Conservation (phyloP, 1,140 invertebrate genomes). For the Drosophila simulans region DNA sequence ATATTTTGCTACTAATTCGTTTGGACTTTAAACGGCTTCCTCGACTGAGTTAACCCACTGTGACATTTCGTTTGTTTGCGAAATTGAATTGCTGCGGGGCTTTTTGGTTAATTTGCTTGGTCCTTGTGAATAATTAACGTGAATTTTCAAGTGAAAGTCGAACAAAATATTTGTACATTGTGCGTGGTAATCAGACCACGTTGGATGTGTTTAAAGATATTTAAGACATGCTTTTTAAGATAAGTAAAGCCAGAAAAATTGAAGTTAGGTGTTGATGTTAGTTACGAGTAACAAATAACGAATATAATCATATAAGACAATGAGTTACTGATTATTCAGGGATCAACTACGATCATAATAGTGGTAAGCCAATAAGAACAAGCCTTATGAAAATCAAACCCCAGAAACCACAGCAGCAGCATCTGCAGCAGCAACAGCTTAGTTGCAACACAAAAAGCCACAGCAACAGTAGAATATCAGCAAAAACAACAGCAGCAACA, state of each 20-base stretch:
- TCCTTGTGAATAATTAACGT: background rate
- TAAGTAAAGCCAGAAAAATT: too few species aligned
- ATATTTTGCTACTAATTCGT: conserved; percentile 45
- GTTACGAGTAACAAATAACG: too few species aligned
- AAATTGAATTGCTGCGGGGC: conserved; percentile 3
- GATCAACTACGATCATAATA: background rate
- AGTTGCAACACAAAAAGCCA: conserved; percentile 8
- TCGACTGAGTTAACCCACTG: conserved; percentile 21
- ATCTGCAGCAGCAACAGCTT: conserved; percentile 16
- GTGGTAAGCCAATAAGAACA: background rate
- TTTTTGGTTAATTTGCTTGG: conserved; percentile 10
- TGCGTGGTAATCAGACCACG: background rate
- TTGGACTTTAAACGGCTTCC: conserved; percentile 26
- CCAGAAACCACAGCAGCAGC: background rate
- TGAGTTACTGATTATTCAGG: too few species aligned
- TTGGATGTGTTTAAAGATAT: background rate
- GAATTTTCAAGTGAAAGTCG: background rate
- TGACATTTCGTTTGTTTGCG: conserved; percentile 19
- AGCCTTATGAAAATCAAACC: background rate
- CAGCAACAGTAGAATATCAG: conserved; percentile 3
- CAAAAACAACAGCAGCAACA: background rate
- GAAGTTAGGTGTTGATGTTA: too few species aligned
- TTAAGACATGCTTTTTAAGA: conserved; percentile 7
- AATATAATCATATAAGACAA: too few species aligned
- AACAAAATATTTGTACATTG: too few species aligned